phyloP scores from a whole-genome alignment of 2,797 vertebrate genomes.

The Enteromius fasciolatus region DNA sequence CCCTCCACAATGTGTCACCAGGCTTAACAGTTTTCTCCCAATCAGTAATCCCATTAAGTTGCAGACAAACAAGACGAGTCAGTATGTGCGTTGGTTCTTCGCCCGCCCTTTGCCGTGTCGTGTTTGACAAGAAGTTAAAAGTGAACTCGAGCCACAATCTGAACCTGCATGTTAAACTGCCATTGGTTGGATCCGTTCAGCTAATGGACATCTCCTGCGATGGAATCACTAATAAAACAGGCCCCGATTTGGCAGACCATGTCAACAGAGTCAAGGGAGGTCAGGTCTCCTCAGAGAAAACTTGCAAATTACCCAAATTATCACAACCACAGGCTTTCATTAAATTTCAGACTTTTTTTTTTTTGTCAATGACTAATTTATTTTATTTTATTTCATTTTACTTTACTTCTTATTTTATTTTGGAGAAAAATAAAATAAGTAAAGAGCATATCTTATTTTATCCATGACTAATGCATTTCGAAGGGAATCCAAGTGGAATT shows the following conservation, averaged over 20 bases:
- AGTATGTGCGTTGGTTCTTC: neutral
- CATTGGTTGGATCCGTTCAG: neutral
- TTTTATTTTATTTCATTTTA: too few relatives aligned
- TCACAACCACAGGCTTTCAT: too few relatives aligned
- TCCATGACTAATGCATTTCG: neutral
- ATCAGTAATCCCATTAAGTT: constrained; percentile 55
- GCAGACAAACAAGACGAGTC: constrained; percentile 27
- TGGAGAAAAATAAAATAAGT: too few relatives aligned
- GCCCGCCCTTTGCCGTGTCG: neutral
- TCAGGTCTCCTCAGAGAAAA: neutral
- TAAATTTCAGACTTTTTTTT: too few relatives aligned
- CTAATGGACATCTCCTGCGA: constrained; percentile 40
- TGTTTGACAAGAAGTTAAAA: constrained; percentile 6
- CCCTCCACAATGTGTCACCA: constrained; percentile 25
- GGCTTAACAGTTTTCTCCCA: constrained; percentile 46
- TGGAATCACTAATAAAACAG: constrained; percentile 25
- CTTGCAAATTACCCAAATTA: constrained; percentile 14
- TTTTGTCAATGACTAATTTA: neutral
- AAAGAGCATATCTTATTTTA: neutral
- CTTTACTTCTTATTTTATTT: neutral
- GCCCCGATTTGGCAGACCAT: neutral
- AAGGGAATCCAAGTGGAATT: too few relatives aligned
- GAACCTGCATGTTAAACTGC: constrained; percentile 14
- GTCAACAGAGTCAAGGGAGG: neutral
- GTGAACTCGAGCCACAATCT: neutral